These are phyloP conservation scores for Cryptophagus acutangulus DNA, from an alignment of 2,888 invertebrate species.

Conservation along the genomic window DNA sequence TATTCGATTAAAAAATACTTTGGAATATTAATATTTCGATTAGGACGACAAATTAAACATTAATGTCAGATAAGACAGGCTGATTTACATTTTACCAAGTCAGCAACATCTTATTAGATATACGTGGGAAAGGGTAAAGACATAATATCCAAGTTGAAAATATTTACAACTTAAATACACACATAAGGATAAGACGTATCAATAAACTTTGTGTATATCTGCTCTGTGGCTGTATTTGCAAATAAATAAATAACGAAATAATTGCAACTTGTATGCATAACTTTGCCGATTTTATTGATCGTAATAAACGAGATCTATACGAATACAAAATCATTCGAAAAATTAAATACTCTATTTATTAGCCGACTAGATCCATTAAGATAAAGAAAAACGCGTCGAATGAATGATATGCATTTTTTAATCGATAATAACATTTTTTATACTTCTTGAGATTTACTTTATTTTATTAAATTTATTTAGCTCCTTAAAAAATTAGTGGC, in stretches of 20 bases:
- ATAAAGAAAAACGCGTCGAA: too few relatives aligned
- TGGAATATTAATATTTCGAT: constrained; percentile 6
- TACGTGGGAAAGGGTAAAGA: constrained; percentile 14
- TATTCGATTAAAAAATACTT: too few relatives aligned
- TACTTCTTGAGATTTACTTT: too few relatives aligned
- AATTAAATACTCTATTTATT: background rate
- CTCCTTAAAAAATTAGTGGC: too few relatives aligned
- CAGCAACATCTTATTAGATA: constrained; percentile 7
- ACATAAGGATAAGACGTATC: constrained; percentile 1
- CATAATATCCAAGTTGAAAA: background rate
- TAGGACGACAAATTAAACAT: constrained; percentile 15
- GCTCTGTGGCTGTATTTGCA: background rate
- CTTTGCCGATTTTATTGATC: too few relatives aligned
- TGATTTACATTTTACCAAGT: constrained; percentile 6
- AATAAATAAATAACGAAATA: background rate
- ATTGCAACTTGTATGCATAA: too few relatives aligned
- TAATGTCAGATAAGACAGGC: constrained; percentile 6
- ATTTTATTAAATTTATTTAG: too few relatives aligned
- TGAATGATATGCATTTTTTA: too few relatives aligned
- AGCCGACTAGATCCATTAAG: background rate
- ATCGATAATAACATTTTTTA: too few relatives aligned
- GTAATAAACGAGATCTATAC: too few relatives aligned
- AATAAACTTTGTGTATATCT: background rate
- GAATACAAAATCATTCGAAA: background rate
- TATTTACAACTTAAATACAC: constrained; percentile 1